Evolutionary conservation across 2,797 vertebrate genomes (phyloP).

Genomic region (Platalea minor): DNA sequence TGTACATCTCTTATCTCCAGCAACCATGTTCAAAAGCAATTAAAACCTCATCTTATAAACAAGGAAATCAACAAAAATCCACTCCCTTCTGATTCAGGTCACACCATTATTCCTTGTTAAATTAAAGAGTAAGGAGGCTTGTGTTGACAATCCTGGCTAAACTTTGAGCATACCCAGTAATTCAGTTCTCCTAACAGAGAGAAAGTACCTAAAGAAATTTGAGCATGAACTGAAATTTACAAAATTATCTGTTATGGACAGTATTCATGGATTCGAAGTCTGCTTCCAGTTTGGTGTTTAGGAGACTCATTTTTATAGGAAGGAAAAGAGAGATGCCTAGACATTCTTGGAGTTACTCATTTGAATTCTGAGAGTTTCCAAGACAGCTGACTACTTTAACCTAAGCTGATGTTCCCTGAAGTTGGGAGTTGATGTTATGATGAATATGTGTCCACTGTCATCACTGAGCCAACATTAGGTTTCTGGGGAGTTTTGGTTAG

Average conservation of each 20-base stretch:
- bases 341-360: not conserved
- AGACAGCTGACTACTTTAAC: not conserved
- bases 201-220: not conserved
- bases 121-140: not conserved
- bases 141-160: not conserved
- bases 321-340: not conserved
- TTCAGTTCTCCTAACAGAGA: not conserved
- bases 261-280: not conserved
- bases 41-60: not conserved
- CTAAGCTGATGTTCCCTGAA: not conserved
- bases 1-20: not conserved
- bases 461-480: not conserved
- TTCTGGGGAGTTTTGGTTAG: not conserved
- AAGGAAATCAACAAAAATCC: not conserved
- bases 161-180: not conserved
- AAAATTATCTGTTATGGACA: not conserved
- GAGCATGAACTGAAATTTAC: not conserved
- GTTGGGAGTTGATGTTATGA: not conserved
- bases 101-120: not conserved
- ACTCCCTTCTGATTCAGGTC: not conserved
- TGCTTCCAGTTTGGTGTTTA: not conserved
- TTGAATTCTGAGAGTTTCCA: not conserved
- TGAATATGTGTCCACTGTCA: not conserved
- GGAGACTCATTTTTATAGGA: not conserved
- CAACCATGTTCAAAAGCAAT: not conserved